A percentile compares a stretch with the other conserved stretches of the same genome.
Conservation (phyloP, 2,797 vertebrate species). For the Denticeps clupeoides region DNA sequence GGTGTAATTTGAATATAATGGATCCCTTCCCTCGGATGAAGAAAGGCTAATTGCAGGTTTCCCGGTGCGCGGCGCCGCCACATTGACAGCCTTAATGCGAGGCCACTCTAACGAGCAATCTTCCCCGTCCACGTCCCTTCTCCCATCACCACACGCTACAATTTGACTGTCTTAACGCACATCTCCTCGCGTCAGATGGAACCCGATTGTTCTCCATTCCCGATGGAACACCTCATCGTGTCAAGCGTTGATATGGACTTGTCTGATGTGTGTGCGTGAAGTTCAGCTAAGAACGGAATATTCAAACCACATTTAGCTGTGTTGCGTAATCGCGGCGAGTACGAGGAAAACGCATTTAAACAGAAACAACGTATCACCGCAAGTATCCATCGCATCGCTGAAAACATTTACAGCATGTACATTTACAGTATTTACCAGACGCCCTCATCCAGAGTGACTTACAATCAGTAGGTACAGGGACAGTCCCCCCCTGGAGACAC, state of each 20-base stretch:
- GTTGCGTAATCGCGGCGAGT: no score
- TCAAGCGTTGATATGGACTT: not conserved
- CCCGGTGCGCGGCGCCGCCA: constrained; percentile 59
- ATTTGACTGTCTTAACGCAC: constrained; percentile 35
- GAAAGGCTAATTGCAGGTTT: constrained; percentile 83
- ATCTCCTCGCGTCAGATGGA: constrained; percentile 12
- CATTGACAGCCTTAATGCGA: constrained; percentile 73
- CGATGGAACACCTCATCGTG: constrained; percentile 28
- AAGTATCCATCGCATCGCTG: no score
- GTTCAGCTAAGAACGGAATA: no score
- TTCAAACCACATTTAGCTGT: no score
- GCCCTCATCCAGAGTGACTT: no score
- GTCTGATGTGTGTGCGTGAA: no score
- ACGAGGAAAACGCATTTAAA: no score
- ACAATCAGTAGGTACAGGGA: no score
- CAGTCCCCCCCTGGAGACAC: no score
- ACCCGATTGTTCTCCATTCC: constrained; percentile 6
- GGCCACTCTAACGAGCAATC: constrained; percentile 57
- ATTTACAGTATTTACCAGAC: no score
- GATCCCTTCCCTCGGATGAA: constrained; percentile 75
- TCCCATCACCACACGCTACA: constrained; percentile 36
- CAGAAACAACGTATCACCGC: no score
- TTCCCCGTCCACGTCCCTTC: constrained; percentile 25
- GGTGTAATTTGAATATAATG: constrained; percentile 84
- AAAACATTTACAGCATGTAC: no score